Base-by-base conservation (phyloP, 2,797 vertebrate species). In the Erpetoichthys calabaricus region DNA sequence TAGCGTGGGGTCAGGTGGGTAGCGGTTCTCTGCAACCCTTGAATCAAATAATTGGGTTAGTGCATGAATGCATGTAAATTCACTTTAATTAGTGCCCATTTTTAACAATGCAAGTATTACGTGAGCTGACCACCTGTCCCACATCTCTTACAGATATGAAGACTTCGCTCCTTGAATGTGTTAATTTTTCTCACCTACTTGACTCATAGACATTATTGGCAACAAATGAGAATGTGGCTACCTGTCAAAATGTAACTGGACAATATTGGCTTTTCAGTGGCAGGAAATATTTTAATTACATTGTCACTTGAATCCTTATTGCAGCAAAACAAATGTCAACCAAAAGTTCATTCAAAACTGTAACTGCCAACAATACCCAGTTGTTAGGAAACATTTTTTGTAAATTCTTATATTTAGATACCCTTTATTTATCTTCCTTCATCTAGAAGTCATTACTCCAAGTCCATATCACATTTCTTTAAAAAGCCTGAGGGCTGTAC, bases 281-380 rank as follows among this genome's bases (percentile, higher is more conserved):
- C 79, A 75, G 73, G 76, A 79, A 73, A 49, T 57, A 72, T 79
- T 85, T 89, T 90, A 89, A 92, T 91, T 89, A 85, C 83, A 81
- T 76, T 69, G 64, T 69, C 73, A 78, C 75, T 84, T 71, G 78
- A 77, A 75, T 79, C 75, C 67, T 67, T 70, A 70, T 60, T 81
- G 75, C 82, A 85, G 80, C 77, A 74, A 72, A 80, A 83, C 83
- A 85, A 80, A 83, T 82, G 87, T 85, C 84, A 84, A 77, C 76
- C 72, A 71, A 80, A 75, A 85, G 81, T 82, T 84, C 79, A 77
- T 60, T 51, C 63, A 75, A 84, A 79, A 74, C 72, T 72, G 67
- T 73, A 69, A 65, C 71, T 69, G 65, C 54, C 67, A 72, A 75
- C 66, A 73, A 47, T 56, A 4, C 64, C 68, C 82, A 73, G 67